These are phyloP conservation scores for Enteromius trimaculatus DNA, from an alignment of 2,797 vertebrate species.

Conservation along the genomic window DNA sequence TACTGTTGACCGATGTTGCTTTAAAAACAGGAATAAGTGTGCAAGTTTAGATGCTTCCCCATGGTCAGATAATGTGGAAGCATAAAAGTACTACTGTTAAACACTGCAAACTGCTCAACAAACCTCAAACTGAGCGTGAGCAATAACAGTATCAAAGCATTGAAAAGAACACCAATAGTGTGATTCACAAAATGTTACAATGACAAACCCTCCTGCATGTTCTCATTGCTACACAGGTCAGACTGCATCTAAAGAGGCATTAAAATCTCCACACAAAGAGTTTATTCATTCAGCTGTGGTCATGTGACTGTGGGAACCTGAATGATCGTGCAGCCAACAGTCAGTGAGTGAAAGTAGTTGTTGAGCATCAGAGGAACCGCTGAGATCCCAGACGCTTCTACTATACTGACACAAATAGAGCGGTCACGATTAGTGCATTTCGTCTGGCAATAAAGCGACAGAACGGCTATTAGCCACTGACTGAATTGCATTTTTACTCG, in stretches of 20 bases:
- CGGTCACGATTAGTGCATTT: background rate
- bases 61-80: background rate
- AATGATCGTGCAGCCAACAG: constrained; percentile 58
- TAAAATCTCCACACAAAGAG: constrained; percentile 69
- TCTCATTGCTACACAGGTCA: constrained; percentile 57
- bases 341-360: constrained; percentile 2
- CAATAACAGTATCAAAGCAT: background rate
- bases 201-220: background rate
- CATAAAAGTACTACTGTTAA: background rate
- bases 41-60: background rate
- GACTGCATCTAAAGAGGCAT: constrained; percentile 59
- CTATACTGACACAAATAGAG: background rate
- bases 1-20: background rate
- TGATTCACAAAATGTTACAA: background rate
- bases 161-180: background rate
- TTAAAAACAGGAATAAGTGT: background rate
- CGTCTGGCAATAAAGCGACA: background rate
- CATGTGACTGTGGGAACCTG: constrained; percentile 75
- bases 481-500: background rate
- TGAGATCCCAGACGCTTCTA: background rate
- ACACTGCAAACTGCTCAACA: background rate
- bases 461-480: background rate
- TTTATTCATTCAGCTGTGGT: constrained; percentile 65
- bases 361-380: background rate
- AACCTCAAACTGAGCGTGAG: background rate